phyloP scores from a whole-genome alignment of 2,888 invertebrate genomes.

The Trachelus troglodyta region DNA sequence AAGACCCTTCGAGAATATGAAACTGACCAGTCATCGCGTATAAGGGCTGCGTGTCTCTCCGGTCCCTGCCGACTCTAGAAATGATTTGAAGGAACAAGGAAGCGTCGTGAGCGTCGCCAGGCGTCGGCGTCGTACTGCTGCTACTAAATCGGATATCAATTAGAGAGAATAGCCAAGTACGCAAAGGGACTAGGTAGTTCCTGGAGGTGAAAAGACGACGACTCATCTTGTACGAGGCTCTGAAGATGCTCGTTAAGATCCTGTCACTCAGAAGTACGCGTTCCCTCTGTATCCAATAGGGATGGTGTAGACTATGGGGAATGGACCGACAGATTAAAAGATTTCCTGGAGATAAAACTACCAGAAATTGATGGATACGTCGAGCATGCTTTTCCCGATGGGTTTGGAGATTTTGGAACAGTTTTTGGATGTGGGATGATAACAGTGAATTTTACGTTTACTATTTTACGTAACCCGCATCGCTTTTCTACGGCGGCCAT shows the following conservation, averaged over 20 bases:
- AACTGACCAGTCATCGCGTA: slow-evolving; percentile 38
- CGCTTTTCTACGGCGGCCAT: background rate
- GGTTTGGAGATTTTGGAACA: slow-evolving; percentile 12
- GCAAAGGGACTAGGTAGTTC: slow-evolving; percentile 24
- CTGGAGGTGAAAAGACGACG: slow-evolving; percentile 22
- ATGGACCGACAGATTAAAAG: slow-evolving; percentile 44
- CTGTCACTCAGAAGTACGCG: slow-evolving; percentile 54
- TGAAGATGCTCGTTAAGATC: slow-evolving; percentile 62
- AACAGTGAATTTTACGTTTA: slow-evolving; percentile 5
- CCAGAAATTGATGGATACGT: slow-evolving; percentile 46
- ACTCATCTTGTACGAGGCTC: slow-evolving; percentile 41
- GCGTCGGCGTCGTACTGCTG: background rate
- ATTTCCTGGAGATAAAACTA: slow-evolving; percentile 44
- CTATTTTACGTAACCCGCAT: background rate
- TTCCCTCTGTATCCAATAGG: slow-evolving; percentile 3
- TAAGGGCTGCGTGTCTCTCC: slow-evolving; percentile 33
- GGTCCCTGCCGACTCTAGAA: background rate
- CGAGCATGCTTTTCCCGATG: slow-evolving; percentile 5
- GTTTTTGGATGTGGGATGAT: slow-evolving; percentile 7
- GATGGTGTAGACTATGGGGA: background rate
- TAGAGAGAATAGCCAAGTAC: slow-evolving; percentile 1
- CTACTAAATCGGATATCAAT: slow-evolving; percentile 17
- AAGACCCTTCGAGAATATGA: slow-evolving; percentile 3
- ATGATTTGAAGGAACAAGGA: background rate
- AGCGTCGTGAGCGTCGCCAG: background rate